phyloP scores from a whole-genome alignment of 2,888 invertebrate species.

The Melitaea athalia region DNA sequence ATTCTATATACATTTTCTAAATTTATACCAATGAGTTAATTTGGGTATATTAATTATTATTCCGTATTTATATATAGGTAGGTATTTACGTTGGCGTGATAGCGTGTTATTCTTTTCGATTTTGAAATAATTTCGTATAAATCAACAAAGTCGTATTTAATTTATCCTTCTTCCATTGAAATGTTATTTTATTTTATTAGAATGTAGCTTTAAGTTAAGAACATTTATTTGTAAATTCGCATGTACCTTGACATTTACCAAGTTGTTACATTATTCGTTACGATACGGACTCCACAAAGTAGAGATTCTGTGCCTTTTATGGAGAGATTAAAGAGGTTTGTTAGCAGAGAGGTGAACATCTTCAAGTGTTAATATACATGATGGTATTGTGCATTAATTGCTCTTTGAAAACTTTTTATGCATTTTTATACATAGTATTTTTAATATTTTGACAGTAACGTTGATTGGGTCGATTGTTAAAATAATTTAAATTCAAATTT shows the following conservation, averaged over 20 bases:
- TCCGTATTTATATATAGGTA: no score
- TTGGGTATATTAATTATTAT: no score
- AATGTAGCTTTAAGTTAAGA: background rate
- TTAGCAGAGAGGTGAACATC: constrained; percentile 30
- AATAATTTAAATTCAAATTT: constrained; percentile 2
- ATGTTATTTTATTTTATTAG: background rate
- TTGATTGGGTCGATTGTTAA: constrained; percentile 6
- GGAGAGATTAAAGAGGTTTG: constrained; percentile 44
- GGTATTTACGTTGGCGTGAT: no score
- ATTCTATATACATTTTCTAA: no score
- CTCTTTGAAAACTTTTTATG: constrained; percentile 29
- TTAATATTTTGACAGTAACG: background rate
- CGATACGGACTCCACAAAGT: constrained; percentile 41
- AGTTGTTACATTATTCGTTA: constrained; percentile 61
- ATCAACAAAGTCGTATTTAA: no score
- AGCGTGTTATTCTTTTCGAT: no score
- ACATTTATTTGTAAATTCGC: constrained; percentile 28
- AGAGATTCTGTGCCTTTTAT: constrained; percentile 51
- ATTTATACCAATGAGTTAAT: no score
- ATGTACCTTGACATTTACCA: constrained; percentile 44
- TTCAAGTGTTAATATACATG: constrained; percentile 7
- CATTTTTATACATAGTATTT: background rate
- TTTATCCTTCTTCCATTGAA: background rate
- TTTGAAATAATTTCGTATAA: no score
- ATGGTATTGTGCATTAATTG: constrained; percentile 38